A percentile compares a stretch with the other conserved stretches of the same genome.
Evolutionary conservation across 2,113 vertebrate genomes (phyloP).

Genomic region (Clarias macrocephalus): DNA sequence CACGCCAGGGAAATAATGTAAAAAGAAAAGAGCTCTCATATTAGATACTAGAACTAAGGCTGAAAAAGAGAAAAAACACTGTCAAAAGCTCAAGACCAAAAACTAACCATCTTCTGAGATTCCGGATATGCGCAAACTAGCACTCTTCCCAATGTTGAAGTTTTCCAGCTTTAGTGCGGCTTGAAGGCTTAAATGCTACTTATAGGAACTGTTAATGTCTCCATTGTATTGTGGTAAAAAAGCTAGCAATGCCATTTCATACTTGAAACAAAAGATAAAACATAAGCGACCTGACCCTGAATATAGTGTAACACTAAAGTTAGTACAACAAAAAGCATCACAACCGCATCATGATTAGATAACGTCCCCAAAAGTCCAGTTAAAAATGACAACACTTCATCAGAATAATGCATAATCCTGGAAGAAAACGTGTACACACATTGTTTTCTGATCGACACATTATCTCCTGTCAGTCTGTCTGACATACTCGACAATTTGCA

Average conservation of each 20-base stretch:
- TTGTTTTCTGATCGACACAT: neutral
- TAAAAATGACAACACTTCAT: conserved; percentile 14
- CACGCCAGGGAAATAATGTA: neutral
- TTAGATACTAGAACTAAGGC: neutral
- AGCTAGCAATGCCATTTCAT: neutral
- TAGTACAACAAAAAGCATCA: conserved; percentile 14
- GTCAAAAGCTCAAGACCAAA: conserved; percentile 7
- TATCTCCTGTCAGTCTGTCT: neutral
- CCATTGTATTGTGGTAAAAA: neutral
- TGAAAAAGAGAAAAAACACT: neutral
- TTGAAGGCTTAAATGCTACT: neutral
- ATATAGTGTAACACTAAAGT: conserved; percentile 40
- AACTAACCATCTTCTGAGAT: neutral
- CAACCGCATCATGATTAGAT: neutral
- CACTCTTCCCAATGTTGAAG: neutral
- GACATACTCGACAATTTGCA: neutral
- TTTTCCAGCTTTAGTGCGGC: neutral
- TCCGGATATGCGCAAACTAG: neutral
- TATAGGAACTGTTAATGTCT: conserved; percentile 1
- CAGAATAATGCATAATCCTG: conserved; percentile 12
- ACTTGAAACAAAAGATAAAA: neutral
- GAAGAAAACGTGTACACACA: neutral
- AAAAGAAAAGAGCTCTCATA: neutral
- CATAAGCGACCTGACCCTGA: conserved; percentile 9
- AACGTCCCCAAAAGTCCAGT: neutral